Conservation (phyloP, 1,140 invertebrate genomes). For the Planococcus citri region DNA sequence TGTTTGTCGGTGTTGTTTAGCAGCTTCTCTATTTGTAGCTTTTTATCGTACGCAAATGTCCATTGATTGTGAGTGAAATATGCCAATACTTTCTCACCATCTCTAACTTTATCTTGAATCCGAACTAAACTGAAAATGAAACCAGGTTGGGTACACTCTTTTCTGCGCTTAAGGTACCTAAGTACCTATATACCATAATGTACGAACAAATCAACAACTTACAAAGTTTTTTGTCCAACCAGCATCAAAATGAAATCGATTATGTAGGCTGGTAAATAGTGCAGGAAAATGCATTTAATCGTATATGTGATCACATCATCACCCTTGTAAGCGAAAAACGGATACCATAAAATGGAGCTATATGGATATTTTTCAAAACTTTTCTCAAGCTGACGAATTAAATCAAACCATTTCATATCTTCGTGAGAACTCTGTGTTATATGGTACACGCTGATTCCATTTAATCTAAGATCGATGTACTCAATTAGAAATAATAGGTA, state of each 20-base stretch:
- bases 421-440: slow-evolving; percentile 51
- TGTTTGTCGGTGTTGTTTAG: slow-evolving; percentile 51
- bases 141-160: not conserved
- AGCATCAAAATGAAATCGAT: slow-evolving; percentile 69
- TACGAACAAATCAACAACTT: slow-evolving; percentile 40
- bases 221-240: slow-evolving; percentile 71
- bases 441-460: slow-evolving; percentile 57
- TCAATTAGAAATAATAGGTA: no score
- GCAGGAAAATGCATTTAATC: slow-evolving; percentile 64
- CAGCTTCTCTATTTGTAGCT: slow-evolving; percentile 46
- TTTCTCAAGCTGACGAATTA: slow-evolving; percentile 54
- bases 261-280: slow-evolving; percentile 71
- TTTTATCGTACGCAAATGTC: slow-evolving; percentile 61
- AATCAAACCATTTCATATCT: slow-evolving; percentile 64
- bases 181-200: no score
- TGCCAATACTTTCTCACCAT: slow-evolving; percentile 62
- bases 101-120: slow-evolving; percentile 54
- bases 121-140: slow-evolving; percentile 55
- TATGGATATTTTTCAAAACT: slow-evolving; percentile 59
- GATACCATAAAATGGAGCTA: slow-evolving; percentile 69
- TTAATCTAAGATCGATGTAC: no score
- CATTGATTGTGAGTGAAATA: slow-evolving; percentile 86
- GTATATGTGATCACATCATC: slow-evolving; percentile 55
- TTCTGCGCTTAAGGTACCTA: not conserved
- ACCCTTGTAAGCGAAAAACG: slow-evolving; percentile 58